Evolutionary conservation across 2,888 invertebrate genomes (phyloP).

Genomic region (Cylloceria caligata): DNA sequence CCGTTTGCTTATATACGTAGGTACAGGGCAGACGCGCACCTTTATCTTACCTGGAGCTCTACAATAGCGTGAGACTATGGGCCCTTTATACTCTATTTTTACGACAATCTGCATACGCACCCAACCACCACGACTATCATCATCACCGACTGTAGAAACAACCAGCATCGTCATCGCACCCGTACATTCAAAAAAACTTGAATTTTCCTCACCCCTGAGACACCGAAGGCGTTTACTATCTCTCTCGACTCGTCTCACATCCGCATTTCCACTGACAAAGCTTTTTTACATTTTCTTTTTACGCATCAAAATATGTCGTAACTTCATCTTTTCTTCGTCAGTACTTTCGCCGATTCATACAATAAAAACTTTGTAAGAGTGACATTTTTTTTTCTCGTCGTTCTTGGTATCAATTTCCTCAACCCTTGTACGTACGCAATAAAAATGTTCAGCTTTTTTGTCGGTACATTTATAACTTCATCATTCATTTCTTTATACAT

Average conservation of each 20-base stretch:
- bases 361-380: background rate
- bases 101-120: conserved; percentile 82
- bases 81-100: conserved; percentile 83
- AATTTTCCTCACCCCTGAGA: conserved; percentile 38
- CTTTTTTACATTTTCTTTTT: conserved; percentile 6
- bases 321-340: background rate
- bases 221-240: conserved; percentile 27
- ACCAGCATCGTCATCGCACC: conserved; percentile 42
- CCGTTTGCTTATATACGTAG: conserved; percentile 29
- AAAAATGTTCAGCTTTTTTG: too few species aligned
- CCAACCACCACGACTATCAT: conserved; percentile 69
- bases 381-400: background rate
- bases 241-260: conserved; percentile 3
- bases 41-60: conserved; percentile 83
- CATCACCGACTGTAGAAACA: conserved; percentile 17
- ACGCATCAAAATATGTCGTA: background rate
- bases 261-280: background rate
- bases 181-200: conserved; percentile 6
- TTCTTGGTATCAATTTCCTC: background rate
- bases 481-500: too few species aligned
- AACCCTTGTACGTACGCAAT: background rate
- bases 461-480: too few species aligned
- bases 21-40: conserved; percentile 69
- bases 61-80: conserved; percentile 85
- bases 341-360: background rate